Base-by-base conservation (phyloP, 2,113 vertebrate species). In the Chionomys nivalis region DNA sequence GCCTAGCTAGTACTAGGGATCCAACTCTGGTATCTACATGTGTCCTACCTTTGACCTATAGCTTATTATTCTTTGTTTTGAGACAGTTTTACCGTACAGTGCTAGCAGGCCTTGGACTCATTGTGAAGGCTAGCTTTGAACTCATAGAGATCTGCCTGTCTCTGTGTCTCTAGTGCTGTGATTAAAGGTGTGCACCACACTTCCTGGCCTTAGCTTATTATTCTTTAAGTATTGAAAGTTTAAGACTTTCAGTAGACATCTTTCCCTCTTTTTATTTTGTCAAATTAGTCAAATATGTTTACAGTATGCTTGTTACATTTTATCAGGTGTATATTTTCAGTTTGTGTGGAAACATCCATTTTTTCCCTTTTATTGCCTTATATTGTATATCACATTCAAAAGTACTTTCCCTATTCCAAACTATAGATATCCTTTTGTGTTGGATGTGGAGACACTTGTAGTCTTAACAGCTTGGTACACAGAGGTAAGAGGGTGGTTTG, bases 371-470 rank as follows among this genome's bases (percentile, higher is more conserved):
- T 82, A 83, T 73, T 52, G 42, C n/a, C 89, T 95, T 90, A 65
- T 39, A 49, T 81, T 92, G 58, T 95, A 58, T 58, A 42, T 95
- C 76, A 82, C 47, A 12, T 78, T 78, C 83, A 75, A 49, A 95
- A 86, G 52, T 81, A 12, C 19, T 86, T 91, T 93, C 7, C 52
- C 8, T 95, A 1, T 82, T 93, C 21, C 24, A 95, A 82, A 95
- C 78, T 85, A 23, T 52, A 77, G 24, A 77, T 77, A 42, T 9
- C 52, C 16, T 86, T 19, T 66, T 66, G 44, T 75, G 36, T 36
- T 49, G 72, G 26, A 8, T 66, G 9, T 77, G 24, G 61, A 75
- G 12, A 49, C 28, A n/a, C 26, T 17, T 65, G 44, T 77, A 52
- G 47, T 77, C 44, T 39, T 63, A 66, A 31, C 12, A 21, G 42